Base-by-base conservation (phyloP, 1,140 invertebrate genomes). In the Goniozus legneri region DNA sequence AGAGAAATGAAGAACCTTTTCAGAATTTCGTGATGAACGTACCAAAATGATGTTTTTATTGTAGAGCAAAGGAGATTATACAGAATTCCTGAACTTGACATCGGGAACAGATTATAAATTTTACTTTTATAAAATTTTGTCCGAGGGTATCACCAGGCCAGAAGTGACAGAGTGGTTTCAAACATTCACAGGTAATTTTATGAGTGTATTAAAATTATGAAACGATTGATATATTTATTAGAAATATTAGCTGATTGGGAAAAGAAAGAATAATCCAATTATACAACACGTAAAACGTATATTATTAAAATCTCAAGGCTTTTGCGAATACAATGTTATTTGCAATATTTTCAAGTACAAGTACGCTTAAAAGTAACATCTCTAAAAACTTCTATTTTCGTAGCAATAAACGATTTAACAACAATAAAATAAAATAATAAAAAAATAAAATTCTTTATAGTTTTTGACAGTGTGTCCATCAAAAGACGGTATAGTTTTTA, bases 161-260 rank as follows among this genome's bases (percentile, higher is more conserved):
- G 58, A 67, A 55, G 42, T 47, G 2, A 56, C 65, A 0, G 14
- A 47, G 14, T 63, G 58, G 63, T 66, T 66, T 42, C 21, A 37
- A 12, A 67, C 67, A 20, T 53, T 35, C 3, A 22, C 15, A 41
- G 31, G 56, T 58, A 51, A 44, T 34, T 19, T 14, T 14, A 53
- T 15, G 32, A 34, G 20, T 50, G 50, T 62, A 47, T 38, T 34
- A 14, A 44, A 39, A 10, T 8, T 22, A 6, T n/a, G 8, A 22
- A 46, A 15, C 12, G 2, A 19, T 21, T 31, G 10, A 27, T 1
- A 4, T 34, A 13, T 35, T 12, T 6, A 3, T 1, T 3, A 3
- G 12, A 6, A 14, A 1, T n/a, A 14, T 18, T 45, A 30, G 8
- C 22, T 31, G 12, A 20, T 20, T 24, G 16, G 12, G 3, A 35